Evolutionary conservation across 2,113 vertebrate genomes (phyloP).

Genomic region (Notechis scutatus): DNA sequence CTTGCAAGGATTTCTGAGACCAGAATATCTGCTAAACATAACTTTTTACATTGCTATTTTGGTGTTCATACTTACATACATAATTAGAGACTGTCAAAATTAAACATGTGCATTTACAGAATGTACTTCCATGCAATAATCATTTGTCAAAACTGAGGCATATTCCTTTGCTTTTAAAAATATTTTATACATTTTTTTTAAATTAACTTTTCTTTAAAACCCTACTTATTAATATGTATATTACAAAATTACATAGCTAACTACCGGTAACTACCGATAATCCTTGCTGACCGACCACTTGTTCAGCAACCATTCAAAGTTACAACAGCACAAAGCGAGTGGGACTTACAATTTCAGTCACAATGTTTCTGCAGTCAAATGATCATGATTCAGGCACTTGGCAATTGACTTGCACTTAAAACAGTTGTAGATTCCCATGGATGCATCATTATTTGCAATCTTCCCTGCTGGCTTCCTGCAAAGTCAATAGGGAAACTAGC

Average conservation of each 20-base stretch:
- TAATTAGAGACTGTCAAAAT: rapidly evolving
- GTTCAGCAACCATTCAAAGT: neutral
- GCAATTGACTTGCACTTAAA: neutral
- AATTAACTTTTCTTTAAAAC: neutral
- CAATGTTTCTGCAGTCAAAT: neutral
- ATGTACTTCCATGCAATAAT: neutral
- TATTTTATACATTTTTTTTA: neutral
- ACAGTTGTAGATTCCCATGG: neutral
- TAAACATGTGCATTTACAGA: rapidly evolving
- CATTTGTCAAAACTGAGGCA: neutral
- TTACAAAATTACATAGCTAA: neutral
- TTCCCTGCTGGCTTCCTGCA: neutral
- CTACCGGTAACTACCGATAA: neutral
- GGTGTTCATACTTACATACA: neutral
- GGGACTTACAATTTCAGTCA: neutral
- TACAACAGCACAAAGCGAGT: neutral
- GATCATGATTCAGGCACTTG: neutral
- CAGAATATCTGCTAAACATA: conserved; percentile 23
- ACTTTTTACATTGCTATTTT: neutral
- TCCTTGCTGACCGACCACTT: neutral
- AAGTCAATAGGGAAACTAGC: neutral
- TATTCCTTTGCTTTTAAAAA: neutral
- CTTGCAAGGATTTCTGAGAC: conserved; percentile 3
- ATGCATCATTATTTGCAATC: neutral
- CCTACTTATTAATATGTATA: neutral